Evolutionary conservation across 2,113 vertebrate species (phyloP), one percentile per base, ranked within the genome.

Genomic region (Mastomys natalensis): DNA sequence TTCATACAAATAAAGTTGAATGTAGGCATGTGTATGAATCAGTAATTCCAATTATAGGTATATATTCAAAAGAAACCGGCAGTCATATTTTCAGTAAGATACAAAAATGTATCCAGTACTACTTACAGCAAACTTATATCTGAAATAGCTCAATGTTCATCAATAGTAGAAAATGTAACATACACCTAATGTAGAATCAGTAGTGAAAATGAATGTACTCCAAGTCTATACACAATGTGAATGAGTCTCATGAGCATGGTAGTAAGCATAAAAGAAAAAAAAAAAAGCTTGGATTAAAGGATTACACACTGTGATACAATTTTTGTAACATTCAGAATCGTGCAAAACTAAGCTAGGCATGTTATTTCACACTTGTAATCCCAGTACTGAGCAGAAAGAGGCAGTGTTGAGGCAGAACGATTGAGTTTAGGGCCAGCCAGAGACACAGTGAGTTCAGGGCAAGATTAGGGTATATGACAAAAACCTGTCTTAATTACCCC

Each of bases 1-100:
- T 93, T 84, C 43, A 68, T 37, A 85, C 37, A 91, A 94, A 90
- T 96, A 93, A 60, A 95, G 31, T 24, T 81, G 70, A 94, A 53
- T 93, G 73, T 48, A 95, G 78, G 53, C 21, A 86, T 94, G 48
- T 29, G 6, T 68, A 2, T 87, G 48, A 90, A 26, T 62, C 43
- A 95, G 1, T 76, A 92, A 94, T 97, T 96, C 64, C 21, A 80
- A 17, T 81, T 86, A 34, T 58, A 87, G 53, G 34, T 48, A 85
- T 66, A 77, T 64, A 73, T 9, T n/a, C 40, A 94, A 96, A 31
- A 85, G 53, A 95, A 93, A 82, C 66, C 51, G 17, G 34, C 81
- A 64, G 34, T 51, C 76, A 66, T 24, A 66, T 58, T 31, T 81
- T 95, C 66, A 91, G 72, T 89, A 94, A 92, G 95, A 92, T 48